These are phyloP conservation scores for Drosophila barbarae DNA, from an alignment of 2,888 invertebrate species.

Conservation along the genomic window DNA sequence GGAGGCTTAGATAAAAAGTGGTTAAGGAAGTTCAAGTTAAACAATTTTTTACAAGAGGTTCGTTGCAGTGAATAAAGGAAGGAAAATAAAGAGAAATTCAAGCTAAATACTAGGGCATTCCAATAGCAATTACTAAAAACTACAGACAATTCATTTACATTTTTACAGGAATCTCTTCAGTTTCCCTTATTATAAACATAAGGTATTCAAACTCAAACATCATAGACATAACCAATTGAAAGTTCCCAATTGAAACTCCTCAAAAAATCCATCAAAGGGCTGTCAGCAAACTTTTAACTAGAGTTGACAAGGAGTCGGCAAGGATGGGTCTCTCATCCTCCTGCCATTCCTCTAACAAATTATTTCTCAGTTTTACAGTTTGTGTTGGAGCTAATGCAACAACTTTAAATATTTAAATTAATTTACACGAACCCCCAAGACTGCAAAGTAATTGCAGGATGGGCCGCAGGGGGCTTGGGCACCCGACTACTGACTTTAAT, in stretches of 20 bases:
- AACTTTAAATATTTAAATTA: conserved; percentile 55
- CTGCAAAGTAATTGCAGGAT: conserved; percentile 16
- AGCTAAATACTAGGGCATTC: background rate
- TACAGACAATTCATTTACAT: background rate
- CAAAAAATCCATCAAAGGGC: conserved; percentile 12
- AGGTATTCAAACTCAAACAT: background rate
- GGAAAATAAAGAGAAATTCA: background rate
- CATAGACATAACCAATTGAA: conserved; percentile 5
- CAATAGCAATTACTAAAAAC: background rate
- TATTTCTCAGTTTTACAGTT: conserved; percentile 44
- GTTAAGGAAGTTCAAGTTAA: background rate
- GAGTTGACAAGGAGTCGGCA: conserved; percentile 16
- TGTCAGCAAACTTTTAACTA: conserved; percentile 2
- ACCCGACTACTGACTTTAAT: conserved; percentile 28
- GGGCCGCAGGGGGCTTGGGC: conserved; percentile 3
- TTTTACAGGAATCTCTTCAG: background rate
- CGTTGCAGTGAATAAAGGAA: background rate
- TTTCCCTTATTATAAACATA: background rate
- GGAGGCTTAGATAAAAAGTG: background rate
- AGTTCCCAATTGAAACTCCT: conserved; percentile 1
- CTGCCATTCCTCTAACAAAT: conserved; percentile 9
- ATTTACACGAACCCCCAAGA: conserved; percentile 35
- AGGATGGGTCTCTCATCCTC: background rate
- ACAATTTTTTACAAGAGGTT: background rate
- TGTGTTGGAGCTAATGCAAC: conserved; percentile 31